Evolutionary conservation across 2,888 invertebrate species (phyloP), one percentile per base, ranked within the genome.

Genomic region (Neria commutata): DNA sequence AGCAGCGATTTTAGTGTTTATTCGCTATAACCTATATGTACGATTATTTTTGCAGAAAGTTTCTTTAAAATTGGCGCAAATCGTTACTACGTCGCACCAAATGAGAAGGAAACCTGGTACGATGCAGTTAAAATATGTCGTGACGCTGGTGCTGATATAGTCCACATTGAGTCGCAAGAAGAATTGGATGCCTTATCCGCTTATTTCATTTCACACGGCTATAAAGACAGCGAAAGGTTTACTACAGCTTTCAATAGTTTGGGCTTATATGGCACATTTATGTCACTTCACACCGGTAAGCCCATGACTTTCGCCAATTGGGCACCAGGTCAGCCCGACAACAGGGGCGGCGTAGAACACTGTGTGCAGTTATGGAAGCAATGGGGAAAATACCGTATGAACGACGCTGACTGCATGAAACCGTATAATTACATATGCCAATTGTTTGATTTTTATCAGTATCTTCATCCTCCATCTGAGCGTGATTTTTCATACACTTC

Each of bases 271-370:
- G 64, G 64, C 23, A 34, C 56, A 8, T 68, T 68, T 49, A 45
- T 58, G 19, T 72, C 67, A 64, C 51, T 66, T n/a, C 47, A 64
- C 3, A 71, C 62, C 1, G 72, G 72, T 2, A 49, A 63, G 17
- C 53, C 58, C 1, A 58, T 72, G 0, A 14, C 19, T 10, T 58
- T 58, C 8, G 48, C 61, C 11, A 42, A 56, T 8, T 71, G 72
- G 72, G 46, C 72, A 5, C 33, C 53, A 1, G 64, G 63, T 0
- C 71, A 74, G 56, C 75, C 75, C 3, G 71, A 74, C 24, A 73
- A 73, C 56, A 29, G 29, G 1, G 58, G 49, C 2, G 52, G 53
- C 8, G 6, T 47, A 42, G 66, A 67, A 5, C 34, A 67, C 54
- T 69, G 69, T 45, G 59, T 67, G 0, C 64, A 66, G 40, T 54